phyloP scores from a whole-genome alignment of 2,888 invertebrate species.

The Cryptocephalus primarius region DNA sequence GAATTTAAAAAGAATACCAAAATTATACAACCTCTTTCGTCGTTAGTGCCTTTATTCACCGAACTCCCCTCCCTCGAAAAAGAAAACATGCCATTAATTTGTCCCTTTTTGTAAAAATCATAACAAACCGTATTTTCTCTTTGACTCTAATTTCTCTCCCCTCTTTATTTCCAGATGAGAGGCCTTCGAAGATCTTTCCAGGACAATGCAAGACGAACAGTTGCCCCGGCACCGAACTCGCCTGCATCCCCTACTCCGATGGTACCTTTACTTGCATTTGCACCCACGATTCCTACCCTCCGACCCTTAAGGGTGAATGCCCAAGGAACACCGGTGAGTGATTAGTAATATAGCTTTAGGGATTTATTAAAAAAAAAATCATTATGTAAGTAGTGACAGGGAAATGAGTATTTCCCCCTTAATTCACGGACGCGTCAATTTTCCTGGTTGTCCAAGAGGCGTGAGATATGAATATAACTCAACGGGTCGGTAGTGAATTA shows the following conservation, averaged over 20 bases:
- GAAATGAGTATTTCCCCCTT: background rate
- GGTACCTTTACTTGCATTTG: constrained; percentile 52
- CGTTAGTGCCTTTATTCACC: no score
- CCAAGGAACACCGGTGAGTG: constrained; percentile 41
- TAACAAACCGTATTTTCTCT: no score
- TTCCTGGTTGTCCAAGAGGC: background rate
- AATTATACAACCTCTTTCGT: no score
- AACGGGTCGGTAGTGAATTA: background rate
- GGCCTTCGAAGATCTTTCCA: background rate
- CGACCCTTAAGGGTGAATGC: constrained; percentile 49
- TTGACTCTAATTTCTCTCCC: no score
- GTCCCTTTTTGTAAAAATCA: no score
- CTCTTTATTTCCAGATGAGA: no score
- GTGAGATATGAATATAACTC: background rate
- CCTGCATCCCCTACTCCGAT: constrained; percentile 44
- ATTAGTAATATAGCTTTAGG: background rate
- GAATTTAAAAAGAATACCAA: no score
- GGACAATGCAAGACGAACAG: constrained; percentile 42
- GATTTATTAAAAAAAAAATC: constrained; percentile 1
- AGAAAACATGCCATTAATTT: no score
- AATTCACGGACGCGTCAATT: no score
- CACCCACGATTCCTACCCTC: constrained; percentile 52
- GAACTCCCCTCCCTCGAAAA: no score
- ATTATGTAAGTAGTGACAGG: no score
- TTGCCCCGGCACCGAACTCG: constrained; percentile 49